Conservation (phyloP, 2,888 invertebrate species). For the Sericinus montela region DNA sequence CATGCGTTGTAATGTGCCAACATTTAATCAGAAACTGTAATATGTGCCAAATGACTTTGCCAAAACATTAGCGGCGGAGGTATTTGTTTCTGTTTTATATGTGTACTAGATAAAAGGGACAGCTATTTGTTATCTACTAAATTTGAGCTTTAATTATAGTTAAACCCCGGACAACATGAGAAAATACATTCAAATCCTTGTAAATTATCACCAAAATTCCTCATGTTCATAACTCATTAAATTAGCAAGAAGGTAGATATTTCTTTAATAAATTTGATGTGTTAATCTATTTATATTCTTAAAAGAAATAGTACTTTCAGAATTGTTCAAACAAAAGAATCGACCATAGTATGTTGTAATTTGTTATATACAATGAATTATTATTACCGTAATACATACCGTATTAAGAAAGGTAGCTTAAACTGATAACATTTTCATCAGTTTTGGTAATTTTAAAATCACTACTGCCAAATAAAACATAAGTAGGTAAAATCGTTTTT, state of each 20-base stretch:
- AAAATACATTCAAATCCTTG: conserved; percentile 26
- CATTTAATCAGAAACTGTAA: conserved; percentile 42
- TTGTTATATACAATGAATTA: conserved; percentile 53
- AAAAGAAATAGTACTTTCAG: conserved; percentile 35
- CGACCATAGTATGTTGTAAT: conserved; percentile 59
- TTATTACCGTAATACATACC: conserved; percentile 55
- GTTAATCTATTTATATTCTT: conserved; percentile 45
- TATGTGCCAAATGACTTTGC: conserved; percentile 54
- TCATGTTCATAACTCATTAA: conserved; percentile 30
- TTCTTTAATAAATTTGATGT: conserved; percentile 44
- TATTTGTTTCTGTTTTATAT: conserved; percentile 42
- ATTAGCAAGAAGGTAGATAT: conserved; percentile 41
- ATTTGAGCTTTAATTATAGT: conserved; percentile 78
- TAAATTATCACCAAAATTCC: conserved; percentile 13
- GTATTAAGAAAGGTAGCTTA: conserved; percentile 56
- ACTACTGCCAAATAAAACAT: conserved; percentile 71
- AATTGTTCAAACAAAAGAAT: conserved; percentile 44
- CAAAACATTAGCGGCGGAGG: conserved; percentile 44
- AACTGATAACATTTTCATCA: conserved; percentile 47
- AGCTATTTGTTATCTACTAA: conserved; percentile 57
- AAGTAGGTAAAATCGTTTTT: conserved; percentile 69
- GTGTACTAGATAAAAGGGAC: conserved; percentile 41
- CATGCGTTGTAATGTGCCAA: conserved; percentile 41
- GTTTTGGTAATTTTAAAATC: conserved; percentile 61
- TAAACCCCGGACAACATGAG: conserved; percentile 62